Evolutionary conservation across 2,888 invertebrate genomes (phyloP).

Genomic region (Acanthopleura granulata): DNA sequence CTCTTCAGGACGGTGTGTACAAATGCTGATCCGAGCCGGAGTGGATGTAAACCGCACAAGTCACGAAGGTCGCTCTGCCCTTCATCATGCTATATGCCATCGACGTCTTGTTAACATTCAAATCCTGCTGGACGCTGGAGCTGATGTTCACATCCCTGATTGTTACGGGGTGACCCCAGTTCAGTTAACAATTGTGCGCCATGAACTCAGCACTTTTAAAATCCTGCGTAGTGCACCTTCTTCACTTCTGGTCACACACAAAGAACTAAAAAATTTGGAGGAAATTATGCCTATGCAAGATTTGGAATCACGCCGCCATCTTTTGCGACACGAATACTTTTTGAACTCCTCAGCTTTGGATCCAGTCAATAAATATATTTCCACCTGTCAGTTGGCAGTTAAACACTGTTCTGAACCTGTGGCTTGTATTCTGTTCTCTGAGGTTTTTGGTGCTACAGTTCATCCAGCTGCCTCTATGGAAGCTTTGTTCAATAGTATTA

Average conservation of each 20-base stretch:
- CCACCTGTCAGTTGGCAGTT: not conserved
- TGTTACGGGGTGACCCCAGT: not conserved
- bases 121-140: not conserved
- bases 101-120: not conserved
- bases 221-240: not conserved
- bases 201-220: not conserved
- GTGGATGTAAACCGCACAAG: not conserved
- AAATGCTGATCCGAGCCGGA: not conserved
- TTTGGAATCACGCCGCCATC: not conserved
- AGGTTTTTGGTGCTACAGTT: not conserved
- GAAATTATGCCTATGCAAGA: not conserved
- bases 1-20: not conserved
- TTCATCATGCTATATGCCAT: not conserved
- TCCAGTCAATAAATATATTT: not conserved
- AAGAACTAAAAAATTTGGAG: not conserved
- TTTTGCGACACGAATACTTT: not conserved
- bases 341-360: not conserved
- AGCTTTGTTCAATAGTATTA: not conserved
- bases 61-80: constrained; percentile 1
- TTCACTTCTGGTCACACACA: constrained; percentile 3
- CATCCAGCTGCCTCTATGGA: not conserved
- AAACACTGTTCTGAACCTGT: constrained; percentile 5
- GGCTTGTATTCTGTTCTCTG: not conserved
- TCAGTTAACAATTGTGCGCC: not conserved
- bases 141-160: constrained; percentile 1